These are phyloP conservation scores for Timema podura DNA, from an alignment of 2,888 invertebrate species.

Conservation along the genomic window DNA sequence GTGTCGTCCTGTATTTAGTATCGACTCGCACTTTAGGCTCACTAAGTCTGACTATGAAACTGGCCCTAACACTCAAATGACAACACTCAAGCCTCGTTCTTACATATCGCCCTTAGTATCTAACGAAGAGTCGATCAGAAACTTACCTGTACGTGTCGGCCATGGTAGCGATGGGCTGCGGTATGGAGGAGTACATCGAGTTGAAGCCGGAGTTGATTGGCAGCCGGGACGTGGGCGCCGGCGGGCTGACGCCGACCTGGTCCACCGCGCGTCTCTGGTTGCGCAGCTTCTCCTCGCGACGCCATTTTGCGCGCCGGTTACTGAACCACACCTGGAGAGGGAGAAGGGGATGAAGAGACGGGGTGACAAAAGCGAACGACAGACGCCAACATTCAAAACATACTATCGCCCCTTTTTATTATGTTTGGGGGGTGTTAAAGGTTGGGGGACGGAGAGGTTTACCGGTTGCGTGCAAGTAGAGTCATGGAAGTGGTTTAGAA, in stretches of 20 bases:
- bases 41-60: too few relatives aligned
- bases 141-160: slow-evolving; percentile 49
- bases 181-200: slow-evolving; percentile 92
- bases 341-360: too few relatives aligned
- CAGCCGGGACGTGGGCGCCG: slow-evolving; percentile 36
- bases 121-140: too few relatives aligned
- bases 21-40: too few relatives aligned
- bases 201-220: slow-evolving; percentile 80
- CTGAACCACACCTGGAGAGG: slow-evolving; percentile 94
- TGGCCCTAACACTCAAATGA: too few relatives aligned
- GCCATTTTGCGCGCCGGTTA: slow-evolving; percentile 98
- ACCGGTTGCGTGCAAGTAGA: too few relatives aligned
- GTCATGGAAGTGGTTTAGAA: neutral
- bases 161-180: slow-evolving; percentile 92
- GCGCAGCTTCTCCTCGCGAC: slow-evolving; percentile 95
- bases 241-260: slow-evolving; percentile 44
- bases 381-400: slow-evolving; percentile 22
- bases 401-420: neutral
- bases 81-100: too few relatives aligned
- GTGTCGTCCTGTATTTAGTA: too few relatives aligned
- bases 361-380: too few relatives aligned
- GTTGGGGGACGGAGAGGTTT: too few relatives aligned
- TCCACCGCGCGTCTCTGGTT: slow-evolving; percentile 72
- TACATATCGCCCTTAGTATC: too few relatives aligned
- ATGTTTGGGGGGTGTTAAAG: too few relatives aligned